These are phyloP conservation scores for Drosophila villosipedis DNA, from an alignment of 2,888 invertebrate species.

Conservation along the genomic window DNA sequence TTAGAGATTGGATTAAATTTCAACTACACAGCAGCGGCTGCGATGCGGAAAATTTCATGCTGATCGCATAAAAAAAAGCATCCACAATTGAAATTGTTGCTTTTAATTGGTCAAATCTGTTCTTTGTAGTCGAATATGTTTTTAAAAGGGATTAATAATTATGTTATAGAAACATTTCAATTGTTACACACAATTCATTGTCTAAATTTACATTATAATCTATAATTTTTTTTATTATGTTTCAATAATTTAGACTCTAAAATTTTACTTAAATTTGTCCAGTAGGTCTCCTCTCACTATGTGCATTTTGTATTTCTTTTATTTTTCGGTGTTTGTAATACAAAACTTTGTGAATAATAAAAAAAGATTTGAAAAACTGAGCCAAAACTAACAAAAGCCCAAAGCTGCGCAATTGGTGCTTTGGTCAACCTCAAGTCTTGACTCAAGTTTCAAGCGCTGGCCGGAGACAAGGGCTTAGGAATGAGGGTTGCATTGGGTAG, in stretches of 20 bases:
- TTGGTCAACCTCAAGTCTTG: slow-evolving; percentile 70
- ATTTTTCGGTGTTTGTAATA: slow-evolving; percentile 28
- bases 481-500: slow-evolving; percentile 13
- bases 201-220: not conserved
- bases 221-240: not conserved
- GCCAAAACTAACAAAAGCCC: slow-evolving; percentile 38
- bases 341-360: slow-evolving; percentile 48
- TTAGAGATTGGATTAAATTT: slow-evolving; percentile 59
- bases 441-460: slow-evolving; percentile 58
- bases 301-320: slow-evolving; percentile 45
- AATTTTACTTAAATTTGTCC: slow-evolving; percentile 11
- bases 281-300: slow-evolving; percentile 42
- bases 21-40: slow-evolving; percentile 8
- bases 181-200: not conserved
- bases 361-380: slow-evolving; percentile 22
- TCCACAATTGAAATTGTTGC: not conserved
- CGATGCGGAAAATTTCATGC: slow-evolving; percentile 29
- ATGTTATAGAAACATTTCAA: not conserved
- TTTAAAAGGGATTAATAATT: not conserved
- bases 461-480: slow-evolving; percentile 24
- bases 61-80: slow-evolving; percentile 39
- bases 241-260: slow-evolving; percentile 16
- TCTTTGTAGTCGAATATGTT: not conserved
- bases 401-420: slow-evolving; percentile 59
- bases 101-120: not conserved